A percentile compares a stretch with the other conserved stretches of the same genome.
Conservation (phyloP, 2,888 invertebrate genomes). For the Leistus spinibarbis region DNA sequence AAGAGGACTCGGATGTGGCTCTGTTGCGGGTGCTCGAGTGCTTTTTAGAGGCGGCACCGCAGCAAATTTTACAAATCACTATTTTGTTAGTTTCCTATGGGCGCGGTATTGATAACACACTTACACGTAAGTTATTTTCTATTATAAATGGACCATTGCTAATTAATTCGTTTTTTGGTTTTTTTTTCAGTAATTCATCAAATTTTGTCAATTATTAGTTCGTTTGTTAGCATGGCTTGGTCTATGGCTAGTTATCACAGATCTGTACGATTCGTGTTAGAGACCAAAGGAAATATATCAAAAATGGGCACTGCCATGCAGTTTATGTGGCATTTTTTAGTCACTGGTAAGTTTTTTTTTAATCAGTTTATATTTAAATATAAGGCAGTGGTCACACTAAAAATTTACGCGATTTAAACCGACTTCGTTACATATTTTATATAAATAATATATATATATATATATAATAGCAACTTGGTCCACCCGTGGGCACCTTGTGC, state of each 20-base stretch:
- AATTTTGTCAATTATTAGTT: constrained; percentile 74
- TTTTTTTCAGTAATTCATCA: constrained; percentile 68
- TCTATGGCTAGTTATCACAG: constrained; percentile 87
- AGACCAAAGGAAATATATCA: constrained; percentile 78
- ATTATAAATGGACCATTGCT: not conserved
- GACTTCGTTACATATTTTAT: no score
- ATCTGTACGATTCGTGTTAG: constrained; percentile 77
- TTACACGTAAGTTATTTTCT: constrained; percentile 52
- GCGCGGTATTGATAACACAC: constrained; percentile 54
- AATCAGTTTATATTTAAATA: constrained; percentile 5
- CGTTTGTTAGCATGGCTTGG: constrained; percentile 89
- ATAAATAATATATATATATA: no score
- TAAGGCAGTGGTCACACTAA: no score
- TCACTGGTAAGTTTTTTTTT: constrained; percentile 66
- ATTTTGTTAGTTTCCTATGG: constrained; percentile 65
- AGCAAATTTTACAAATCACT: constrained; percentile 76
- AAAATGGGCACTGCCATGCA: constrained; percentile 74
- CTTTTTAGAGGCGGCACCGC: constrained; percentile 81
- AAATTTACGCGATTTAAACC: no score
- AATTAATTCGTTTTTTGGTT: not conserved
- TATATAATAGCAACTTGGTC: no score
- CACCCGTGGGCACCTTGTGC: no score
- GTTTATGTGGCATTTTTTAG: constrained; percentile 83
- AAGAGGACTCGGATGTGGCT: constrained; percentile 81
- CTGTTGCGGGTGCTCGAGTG: constrained; percentile 78